phyloP scores from a whole-genome alignment of 2,113 vertebrate genomes.

The Xenopus borealis region DNA sequence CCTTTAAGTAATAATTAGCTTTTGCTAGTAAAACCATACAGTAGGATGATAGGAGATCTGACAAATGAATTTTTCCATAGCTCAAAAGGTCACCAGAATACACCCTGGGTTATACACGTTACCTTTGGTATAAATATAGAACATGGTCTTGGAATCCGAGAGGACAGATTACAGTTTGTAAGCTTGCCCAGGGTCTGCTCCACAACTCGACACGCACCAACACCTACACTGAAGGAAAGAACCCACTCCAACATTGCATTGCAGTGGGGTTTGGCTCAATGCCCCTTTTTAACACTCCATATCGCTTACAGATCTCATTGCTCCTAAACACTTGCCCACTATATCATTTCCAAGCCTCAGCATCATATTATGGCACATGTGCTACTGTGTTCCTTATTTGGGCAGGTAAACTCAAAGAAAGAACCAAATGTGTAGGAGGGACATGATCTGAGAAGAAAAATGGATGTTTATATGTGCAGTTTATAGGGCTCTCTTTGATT shows the following conservation, averaged over 20 bases:
- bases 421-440: too few relatives aligned
- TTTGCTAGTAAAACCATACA: too few relatives aligned
- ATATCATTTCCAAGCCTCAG: neutral
- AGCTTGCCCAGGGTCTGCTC: conserved; percentile 9
- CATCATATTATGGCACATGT: too few relatives aligned
- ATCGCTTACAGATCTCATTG: neutral
- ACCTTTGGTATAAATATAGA: conserved; percentile 10
- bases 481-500: too few relatives aligned
- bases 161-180: neutral
- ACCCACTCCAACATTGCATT: neutral
- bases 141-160: conserved; percentile 4
- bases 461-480: too few relatives aligned
- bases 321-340: neutral
- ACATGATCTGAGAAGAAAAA: too few relatives aligned
- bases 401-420: too few relatives aligned
- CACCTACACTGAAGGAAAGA: neutral
- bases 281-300: neutral
- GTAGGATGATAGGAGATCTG: neutral
- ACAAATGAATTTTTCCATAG: neutral
- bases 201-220: conserved; percentile 1
- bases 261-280: neutral
- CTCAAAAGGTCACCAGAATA: neutral
- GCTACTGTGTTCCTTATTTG: too few relatives aligned
- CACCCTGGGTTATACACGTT: neutral
- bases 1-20: too few relatives aligned